Percentiles rank a stretch among this genome's conserved stretches.
phyloP scores from a whole-genome alignment of 1,140 invertebrate genomes.

The Caligus rogercresseyi region DNA sequence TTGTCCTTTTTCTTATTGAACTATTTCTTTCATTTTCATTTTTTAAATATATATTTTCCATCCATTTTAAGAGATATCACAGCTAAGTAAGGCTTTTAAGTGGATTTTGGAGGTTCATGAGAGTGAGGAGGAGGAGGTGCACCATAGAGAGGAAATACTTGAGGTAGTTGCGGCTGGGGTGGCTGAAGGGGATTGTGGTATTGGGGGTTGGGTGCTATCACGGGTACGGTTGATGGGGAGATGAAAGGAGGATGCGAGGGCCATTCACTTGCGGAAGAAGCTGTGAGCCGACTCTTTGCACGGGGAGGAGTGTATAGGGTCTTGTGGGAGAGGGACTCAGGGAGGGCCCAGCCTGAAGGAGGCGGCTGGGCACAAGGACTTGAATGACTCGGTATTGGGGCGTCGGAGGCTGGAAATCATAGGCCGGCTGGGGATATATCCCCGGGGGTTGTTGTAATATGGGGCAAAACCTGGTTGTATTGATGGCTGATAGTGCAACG shows the following conservation, averaged over 20 bases:
- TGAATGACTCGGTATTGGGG: neutral
- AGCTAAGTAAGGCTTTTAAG: too few species aligned
- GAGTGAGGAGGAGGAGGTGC: neutral
- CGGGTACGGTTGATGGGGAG: slow-evolving; percentile 24
- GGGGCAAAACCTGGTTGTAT: neutral
- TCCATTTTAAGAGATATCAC: too few species aligned
- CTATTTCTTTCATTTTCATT: too few species aligned
- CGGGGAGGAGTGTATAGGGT: neutral
- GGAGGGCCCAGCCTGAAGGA: neutral
- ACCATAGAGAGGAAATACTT: neutral
- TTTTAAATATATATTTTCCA: too few species aligned
- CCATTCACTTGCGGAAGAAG: neutral
- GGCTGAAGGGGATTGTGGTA: neutral
- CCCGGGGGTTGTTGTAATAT: neutral
- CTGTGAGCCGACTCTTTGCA: neutral
- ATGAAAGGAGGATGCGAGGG: neutral
- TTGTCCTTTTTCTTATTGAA: too few species aligned
- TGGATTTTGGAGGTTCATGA: slow-evolving; percentile 32
- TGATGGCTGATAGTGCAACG: too few species aligned
- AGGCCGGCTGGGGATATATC: neutral
- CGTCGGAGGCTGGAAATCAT: neutral
- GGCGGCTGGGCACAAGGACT: neutral
- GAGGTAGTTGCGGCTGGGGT: neutral
- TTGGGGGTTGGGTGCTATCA: slow-evolving; percentile 33
- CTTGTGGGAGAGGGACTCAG: neutral